phyloP scores from a whole-genome alignment of 2,113 vertebrate species.

The Rhinoptilus africanus region DNA sequence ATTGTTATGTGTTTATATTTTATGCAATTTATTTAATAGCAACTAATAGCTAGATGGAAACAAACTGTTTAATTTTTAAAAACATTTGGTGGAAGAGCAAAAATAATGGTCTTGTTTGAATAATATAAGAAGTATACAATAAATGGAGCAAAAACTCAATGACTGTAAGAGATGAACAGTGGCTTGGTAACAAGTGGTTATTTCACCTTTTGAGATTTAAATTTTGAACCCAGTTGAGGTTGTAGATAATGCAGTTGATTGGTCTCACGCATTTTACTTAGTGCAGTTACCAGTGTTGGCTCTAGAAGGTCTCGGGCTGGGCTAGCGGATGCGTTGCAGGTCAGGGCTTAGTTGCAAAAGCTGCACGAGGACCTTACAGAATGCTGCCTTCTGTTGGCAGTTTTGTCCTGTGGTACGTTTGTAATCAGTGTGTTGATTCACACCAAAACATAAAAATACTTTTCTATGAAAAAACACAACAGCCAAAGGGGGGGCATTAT shows the following conservation, averaged over 20 bases:
- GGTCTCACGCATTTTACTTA: background rate
- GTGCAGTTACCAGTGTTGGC: background rate
- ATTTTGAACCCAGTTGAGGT: background rate
- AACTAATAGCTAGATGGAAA: background rate
- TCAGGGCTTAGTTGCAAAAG: background rate
- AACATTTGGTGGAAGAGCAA: background rate
- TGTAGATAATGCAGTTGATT: background rate
- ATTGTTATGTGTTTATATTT: background rate
- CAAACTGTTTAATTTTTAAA: background rate
- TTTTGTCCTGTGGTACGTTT: background rate
- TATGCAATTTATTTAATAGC: background rate
- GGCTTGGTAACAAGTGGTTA: background rate
- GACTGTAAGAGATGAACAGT: background rate
- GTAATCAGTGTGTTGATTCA: background rate
- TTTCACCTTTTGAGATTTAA: background rate
- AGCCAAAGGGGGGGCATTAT: fast-evolving
- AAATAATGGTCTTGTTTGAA: background rate
- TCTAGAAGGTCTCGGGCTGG: background rate
- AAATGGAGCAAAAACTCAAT: background rate
- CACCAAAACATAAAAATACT: background rate
- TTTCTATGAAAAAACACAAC: background rate
- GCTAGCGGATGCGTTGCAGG: background rate
- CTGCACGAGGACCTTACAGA: background rate
- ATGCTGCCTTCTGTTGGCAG: fast-evolving
- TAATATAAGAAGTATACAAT: background rate